Conservation (phyloP, 2,888 invertebrate species). For the Erannis defoliaria region DNA sequence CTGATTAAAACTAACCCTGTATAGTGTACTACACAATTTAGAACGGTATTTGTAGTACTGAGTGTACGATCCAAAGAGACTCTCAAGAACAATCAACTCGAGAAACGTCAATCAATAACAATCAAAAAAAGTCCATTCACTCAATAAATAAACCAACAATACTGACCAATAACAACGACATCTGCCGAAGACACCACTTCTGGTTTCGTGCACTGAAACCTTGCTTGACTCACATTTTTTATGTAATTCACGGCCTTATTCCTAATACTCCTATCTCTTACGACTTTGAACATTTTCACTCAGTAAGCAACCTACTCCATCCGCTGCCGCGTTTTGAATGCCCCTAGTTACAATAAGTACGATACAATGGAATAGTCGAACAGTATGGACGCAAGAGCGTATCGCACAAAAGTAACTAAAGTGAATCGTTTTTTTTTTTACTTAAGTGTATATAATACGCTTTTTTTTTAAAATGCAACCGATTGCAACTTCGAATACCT, state of each 20-base stretch:
- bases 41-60: too few species aligned
- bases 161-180: conserved; percentile 91
- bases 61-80: too few species aligned
- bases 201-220: conserved; percentile 57
- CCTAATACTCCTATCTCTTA: conserved; percentile 62
- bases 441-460: too few species aligned
- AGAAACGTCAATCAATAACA: neutral
- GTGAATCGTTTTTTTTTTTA: too few species aligned
- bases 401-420: too few species aligned
- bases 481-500: too few species aligned
- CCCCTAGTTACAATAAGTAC: conserved; percentile 21
- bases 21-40: too few species aligned
- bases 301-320: conserved; percentile 34
- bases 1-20: too few species aligned
- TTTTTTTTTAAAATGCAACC: too few species aligned
- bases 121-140: neutral
- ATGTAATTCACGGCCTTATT: conserved; percentile 63
- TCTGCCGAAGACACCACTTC: conserved; percentile 87
- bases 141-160: neutral
- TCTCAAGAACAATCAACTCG: too few species aligned
- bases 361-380: neutral
- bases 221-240: conserved; percentile 53
- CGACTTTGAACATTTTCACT: conserved; percentile 71
- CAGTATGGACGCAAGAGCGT: conserved; percentile 32
- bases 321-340: conserved; percentile 45